These are phyloP conservation scores for Semicossyphus pulcher DNA, from an alignment of 2,113 vertebrate species.

Conservation along the genomic window DNA sequence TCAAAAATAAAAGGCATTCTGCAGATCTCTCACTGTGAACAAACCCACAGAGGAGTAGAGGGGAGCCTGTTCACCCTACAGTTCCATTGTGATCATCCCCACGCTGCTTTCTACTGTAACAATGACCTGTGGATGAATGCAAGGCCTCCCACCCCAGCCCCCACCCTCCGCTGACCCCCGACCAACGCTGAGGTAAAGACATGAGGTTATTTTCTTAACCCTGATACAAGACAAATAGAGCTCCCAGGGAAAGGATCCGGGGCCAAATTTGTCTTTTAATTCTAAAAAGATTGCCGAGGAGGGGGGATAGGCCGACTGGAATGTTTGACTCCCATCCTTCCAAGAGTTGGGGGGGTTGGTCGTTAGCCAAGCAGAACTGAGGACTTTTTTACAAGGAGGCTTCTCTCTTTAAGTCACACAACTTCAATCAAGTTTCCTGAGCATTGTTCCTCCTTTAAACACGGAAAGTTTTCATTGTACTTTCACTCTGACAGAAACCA, in stretches of 20 bases:
- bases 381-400: slow-evolving; percentile 71
- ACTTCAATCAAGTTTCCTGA: slow-evolving; percentile 54
- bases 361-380: slow-evolving; percentile 70
- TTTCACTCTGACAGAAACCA: slow-evolving; percentile 69
- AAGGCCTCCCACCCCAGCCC: slow-evolving; percentile 1
- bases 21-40: slow-evolving; percentile 52
- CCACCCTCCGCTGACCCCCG: slow-evolving; percentile 40
- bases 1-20: slow-evolving; percentile 39
- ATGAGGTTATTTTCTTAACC: slow-evolving; percentile 78
- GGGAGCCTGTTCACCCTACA: slow-evolving; percentile 42
- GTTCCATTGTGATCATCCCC: slow-evolving; percentile 54
- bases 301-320: slow-evolving; percentile 52
- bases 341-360: slow-evolving; percentile 46
- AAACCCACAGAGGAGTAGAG: slow-evolving; percentile 47
- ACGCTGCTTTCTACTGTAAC: slow-evolving; percentile 69
- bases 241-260: slow-evolving; percentile 57
- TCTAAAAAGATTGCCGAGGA: slow-evolving; percentile 55
- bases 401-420: slow-evolving; percentile 58
- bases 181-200: slow-evolving; percentile 60
- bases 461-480: slow-evolving; percentile 59
- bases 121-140: slow-evolving; percentile 65
- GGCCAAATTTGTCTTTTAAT: slow-evolving; percentile 78
- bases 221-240: slow-evolving; percentile 72
- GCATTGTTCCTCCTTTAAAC: slow-evolving; percentile 57
- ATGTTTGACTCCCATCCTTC: slow-evolving; percentile 71